Evolutionary conservation across 2,113 vertebrate genomes (phyloP), one percentile per base, ranked within the genome.

Genomic region (Heterotis niloticus): DNA sequence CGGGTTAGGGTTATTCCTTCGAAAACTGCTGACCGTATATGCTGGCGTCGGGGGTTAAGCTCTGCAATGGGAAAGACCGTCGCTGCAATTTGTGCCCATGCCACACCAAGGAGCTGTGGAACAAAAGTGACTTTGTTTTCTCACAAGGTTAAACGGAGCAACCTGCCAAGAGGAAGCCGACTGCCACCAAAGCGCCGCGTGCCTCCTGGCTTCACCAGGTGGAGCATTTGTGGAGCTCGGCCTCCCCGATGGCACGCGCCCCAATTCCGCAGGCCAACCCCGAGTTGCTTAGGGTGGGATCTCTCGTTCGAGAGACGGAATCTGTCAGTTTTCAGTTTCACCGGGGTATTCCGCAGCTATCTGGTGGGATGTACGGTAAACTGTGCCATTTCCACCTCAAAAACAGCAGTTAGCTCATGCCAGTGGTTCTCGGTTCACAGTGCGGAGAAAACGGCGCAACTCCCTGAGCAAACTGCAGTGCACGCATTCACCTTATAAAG

Each of bases 81-180:
- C 51, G 83, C 62, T 81, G 80, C n/a, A 84, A 77, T 83, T 80
- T 75, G 78, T 83, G 83, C 75, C 78, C 84, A 84, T 80, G 75
- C 83, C 71, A 65, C 81, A 82, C 86, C 83, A 88, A 88, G 86
- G 85, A 88, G 83, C 82, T 86, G 64, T 26, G 79, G 80, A 81
- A 92, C 89, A 91, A 92, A 88, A 84, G 83, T 65, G 51, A 91
- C 89, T 91, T 87, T 91, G 91, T 92, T 75, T 83, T 57, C 71
- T 26, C 79, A 69, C 80, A 44, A 54, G 77, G 10, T 56, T 75
- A 7, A 5, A 80, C 71, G 68, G 83, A 83, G 81, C 82, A 83
- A 81, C 60, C 69, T 60, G 71, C 67, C 69, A 66, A 60, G 54
- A 54, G 54, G 54, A n/a, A 3, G 24, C 34, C 69, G 56, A 23